Evolutionary conservation across 2,113 vertebrate genomes (phyloP), one percentile per base, ranked within the genome.

Genomic region (Pseudopipra pipra): DNA sequence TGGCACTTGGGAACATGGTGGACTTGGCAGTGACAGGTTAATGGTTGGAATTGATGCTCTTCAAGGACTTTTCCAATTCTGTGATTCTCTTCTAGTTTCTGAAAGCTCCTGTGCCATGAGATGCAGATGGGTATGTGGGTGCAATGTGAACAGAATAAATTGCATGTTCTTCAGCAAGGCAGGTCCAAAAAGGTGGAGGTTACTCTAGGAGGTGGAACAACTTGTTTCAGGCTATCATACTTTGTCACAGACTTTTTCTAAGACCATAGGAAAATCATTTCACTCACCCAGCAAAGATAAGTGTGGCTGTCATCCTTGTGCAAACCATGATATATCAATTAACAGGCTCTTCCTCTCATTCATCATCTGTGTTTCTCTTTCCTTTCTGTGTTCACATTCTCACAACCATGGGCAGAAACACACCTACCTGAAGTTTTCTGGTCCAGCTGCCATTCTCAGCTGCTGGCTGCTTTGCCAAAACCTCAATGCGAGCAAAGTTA

Each of bases 401-500:
- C 6, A 5, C 6, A 7, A 58, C 43, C 70, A 37, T 1, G 18
- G 28, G 31, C 15, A 46, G 33, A 65, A 61, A 19, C 75, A 46
- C n/a, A 58, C 3, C 11, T 12, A 39, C 15, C 2, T 6, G 0
- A 70, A 61, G 41, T 23, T 58, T 28, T 28, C 24, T 37, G 55
- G 13, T 55, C 11, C 47, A 51, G 55, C 46, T 87, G 52, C 37
- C 58, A 67, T 39, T 51, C 41, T 78, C 44, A 41, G n/a, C 20
- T 52, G 8, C 37, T 65, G 18, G 9, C 15, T 90, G 24, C 37
- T 78, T 66, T 83, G 16, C 28, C 68, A 74, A 63, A 87, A 30
- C 33, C 52, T 4, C 2, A 2, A 1, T 3, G 5, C 1, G 3
- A 37, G 12, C 16, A 20, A 59, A 41, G 12, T 49, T 20, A 73